Evolutionary conservation across 2,888 invertebrate species (phyloP).

Genomic region (Cetonia aurata): DNA sequence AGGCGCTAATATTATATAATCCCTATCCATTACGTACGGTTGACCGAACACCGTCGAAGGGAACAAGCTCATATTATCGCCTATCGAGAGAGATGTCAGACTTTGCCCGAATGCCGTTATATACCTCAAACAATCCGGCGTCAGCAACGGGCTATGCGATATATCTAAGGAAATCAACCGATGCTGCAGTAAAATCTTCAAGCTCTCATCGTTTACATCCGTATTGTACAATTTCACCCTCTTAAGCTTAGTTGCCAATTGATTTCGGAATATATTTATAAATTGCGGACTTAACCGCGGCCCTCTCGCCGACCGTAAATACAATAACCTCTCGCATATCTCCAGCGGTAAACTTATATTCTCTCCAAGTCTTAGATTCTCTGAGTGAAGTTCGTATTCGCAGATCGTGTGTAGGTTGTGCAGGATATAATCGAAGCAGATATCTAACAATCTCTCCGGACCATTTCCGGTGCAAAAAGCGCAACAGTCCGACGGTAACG

Average conservation of each 20-base stretch:
- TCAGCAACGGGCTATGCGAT: conserved; percentile 78
- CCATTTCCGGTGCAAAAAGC: conserved; percentile 63
- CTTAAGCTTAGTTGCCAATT: conserved; percentile 76
- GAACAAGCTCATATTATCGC: conserved; percentile 75
- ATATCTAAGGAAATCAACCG: conserved; percentile 81
- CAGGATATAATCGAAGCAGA: conserved; percentile 75
- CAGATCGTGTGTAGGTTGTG: conserved; percentile 75
- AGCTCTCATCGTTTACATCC: conserved; percentile 78
- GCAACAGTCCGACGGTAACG: conserved; percentile 63
- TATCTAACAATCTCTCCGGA: conserved; percentile 75
- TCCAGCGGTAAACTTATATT: conserved; percentile 78
- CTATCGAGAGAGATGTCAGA: conserved; percentile 78
- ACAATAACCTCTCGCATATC: conserved; percentile 78
- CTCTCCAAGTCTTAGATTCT: conserved; percentile 70
- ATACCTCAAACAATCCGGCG: conserved; percentile 73
- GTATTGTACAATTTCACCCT: conserved; percentile 79
- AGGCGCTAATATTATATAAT: conserved; percentile 72
- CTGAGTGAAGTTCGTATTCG: conserved; percentile 65
- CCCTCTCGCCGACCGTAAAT: conserved; percentile 69
- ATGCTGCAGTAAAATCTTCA: conserved; percentile 80
- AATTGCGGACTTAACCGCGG: conserved; percentile 74
- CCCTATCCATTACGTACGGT: conserved; percentile 53
- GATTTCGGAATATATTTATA: conserved; percentile 79
- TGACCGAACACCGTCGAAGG: conserved; percentile 61
- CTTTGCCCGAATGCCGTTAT: conserved; percentile 79